Evolutionary conservation across 2,797 vertebrate genomes (phyloP), one percentile per base, ranked within the genome.

Genomic region (Smutsia temminckii): DNA sequence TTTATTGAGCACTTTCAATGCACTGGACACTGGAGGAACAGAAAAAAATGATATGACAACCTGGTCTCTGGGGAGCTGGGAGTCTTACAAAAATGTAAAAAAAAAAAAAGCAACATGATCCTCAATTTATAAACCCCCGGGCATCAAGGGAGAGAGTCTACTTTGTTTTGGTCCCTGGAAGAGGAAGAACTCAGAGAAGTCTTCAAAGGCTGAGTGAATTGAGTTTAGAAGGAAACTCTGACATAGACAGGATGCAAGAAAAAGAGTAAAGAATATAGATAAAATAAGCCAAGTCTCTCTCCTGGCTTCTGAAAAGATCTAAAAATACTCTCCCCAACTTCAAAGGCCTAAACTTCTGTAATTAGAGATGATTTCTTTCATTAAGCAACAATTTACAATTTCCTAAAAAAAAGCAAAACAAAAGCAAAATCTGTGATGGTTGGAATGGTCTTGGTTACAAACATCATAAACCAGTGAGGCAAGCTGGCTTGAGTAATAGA

Each of bases 121-220:
- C 8, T 16, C 25, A 34, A 2, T 49, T 6, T 89, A 20, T 29
- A 13, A 29, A 42, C 29, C 8, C 37, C 32, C 51, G 27, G 77
- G 5, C 57, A 80, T 8, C 9, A 13, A 75, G 25, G 51, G 81
- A 64, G 20, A 79, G 37, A 64, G n/a, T 59, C 53, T 32, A 37
- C 29, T 92, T 72, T 81, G 96, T 97, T 97, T 97, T 92, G 94
- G 57, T 57, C 93, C 93, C 92, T n/a, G 23, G 14, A 27, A 42
- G 51, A 63, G 27, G 27, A 72, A 64, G 66, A 37, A 72, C 66
- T 81, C 61, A 51, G 20, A 69, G 42, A 69, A 20, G 6, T 0
- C 21, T 34, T 84, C 40, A 84, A 55, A 80, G 27, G 20, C 5
- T 4, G 34, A 61, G 32, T n/a, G 51, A 57, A 29, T 1, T 92